Percentiles rank a stretch among this genome's conserved stretches.
phyloP scores from a whole-genome alignment of 2,797 vertebrate species.

The Florisuga fusca region DNA sequence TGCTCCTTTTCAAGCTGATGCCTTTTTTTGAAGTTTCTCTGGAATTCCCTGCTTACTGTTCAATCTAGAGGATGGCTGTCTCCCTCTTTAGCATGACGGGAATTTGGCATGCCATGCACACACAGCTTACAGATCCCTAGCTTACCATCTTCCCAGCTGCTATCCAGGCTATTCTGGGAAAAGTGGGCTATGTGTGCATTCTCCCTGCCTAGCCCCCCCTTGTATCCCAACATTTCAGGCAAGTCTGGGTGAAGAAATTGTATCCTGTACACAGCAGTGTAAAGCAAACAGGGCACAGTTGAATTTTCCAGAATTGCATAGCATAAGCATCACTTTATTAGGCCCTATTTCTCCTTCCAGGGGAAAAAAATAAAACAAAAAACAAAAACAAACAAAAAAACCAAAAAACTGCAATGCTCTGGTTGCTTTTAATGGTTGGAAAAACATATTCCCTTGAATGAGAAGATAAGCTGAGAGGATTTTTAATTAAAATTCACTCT shows the following conservation, averaged over 20 bases:
- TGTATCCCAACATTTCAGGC: background rate
- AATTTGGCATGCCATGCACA: fast-evolving
- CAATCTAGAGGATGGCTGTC: background rate
- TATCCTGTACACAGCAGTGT: too few species aligned
- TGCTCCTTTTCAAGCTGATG: background rate
- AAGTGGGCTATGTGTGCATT: background rate
- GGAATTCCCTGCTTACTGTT: background rate
- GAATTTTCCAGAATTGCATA: background rate
- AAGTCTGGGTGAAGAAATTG: background rate
- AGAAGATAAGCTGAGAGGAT: slow-evolving; percentile 38
- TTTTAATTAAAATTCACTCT: slow-evolving; percentile 59
- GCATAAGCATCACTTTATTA: background rate
- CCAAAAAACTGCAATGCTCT: background rate
- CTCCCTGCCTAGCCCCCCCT: fast-evolving
- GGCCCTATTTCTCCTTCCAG: background rate
- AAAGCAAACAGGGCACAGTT: background rate
- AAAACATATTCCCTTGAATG: background rate
- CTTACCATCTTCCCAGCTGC: background rate
- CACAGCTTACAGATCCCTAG: background rate
- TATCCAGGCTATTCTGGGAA: background rate
- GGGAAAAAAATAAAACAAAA: background rate
- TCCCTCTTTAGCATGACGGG: background rate
- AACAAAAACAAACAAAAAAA: background rate
- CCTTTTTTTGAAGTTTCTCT: background rate
- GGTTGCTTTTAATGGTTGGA: slow-evolving; percentile 20